These are phyloP conservation scores for Boleophthalmus pectinirostris DNA, from an alignment of 2,113 vertebrate species.

Conservation along the genomic window DNA sequence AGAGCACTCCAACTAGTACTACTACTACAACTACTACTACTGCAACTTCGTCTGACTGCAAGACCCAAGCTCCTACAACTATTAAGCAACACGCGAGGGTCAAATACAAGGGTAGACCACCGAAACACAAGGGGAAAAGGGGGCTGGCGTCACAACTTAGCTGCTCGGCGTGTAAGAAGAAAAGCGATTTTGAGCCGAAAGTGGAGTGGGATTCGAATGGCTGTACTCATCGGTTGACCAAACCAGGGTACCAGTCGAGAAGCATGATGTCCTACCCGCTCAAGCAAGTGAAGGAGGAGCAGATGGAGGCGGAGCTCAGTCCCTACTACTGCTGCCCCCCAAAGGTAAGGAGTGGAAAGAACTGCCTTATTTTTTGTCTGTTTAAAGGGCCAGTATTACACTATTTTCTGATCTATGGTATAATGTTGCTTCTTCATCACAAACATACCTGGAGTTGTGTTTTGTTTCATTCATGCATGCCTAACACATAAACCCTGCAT, in stretches of 20 bases:
- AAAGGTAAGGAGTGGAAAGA: not conserved
- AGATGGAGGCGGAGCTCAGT: constrained; percentile 75
- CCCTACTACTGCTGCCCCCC: constrained; percentile 79
- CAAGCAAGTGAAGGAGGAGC: constrained; percentile 77
- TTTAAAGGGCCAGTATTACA: too few relatives aligned
- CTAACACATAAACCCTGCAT: too few relatives aligned
- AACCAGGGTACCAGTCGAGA: constrained; percentile 73
- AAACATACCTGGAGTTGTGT: too few relatives aligned
- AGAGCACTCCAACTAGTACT: constrained; percentile 56
- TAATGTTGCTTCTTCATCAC: too few relatives aligned
- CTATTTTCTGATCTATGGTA: too few relatives aligned
- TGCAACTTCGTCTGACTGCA: constrained; percentile 56
- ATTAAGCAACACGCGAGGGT: constrained; percentile 56
- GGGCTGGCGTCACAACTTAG: constrained; percentile 53
- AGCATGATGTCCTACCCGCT: constrained; percentile 74
- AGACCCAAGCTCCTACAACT: constrained; percentile 1
- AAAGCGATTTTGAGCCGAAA: constrained; percentile 70
- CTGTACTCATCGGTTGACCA: constrained; percentile 62
- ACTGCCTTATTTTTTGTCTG: too few relatives aligned
- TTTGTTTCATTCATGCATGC: too few relatives aligned
- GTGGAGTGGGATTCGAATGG: constrained; percentile 70
- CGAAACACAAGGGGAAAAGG: constrained; percentile 54
- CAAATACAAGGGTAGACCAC: constrained; percentile 62
- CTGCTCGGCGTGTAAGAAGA: constrained; percentile 79
- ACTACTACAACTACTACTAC: constrained; percentile 8